These are phyloP conservation scores for Drosophila elegans DNA, from an alignment of 1,140 invertebrate species.

Conservation along the genomic window DNA sequence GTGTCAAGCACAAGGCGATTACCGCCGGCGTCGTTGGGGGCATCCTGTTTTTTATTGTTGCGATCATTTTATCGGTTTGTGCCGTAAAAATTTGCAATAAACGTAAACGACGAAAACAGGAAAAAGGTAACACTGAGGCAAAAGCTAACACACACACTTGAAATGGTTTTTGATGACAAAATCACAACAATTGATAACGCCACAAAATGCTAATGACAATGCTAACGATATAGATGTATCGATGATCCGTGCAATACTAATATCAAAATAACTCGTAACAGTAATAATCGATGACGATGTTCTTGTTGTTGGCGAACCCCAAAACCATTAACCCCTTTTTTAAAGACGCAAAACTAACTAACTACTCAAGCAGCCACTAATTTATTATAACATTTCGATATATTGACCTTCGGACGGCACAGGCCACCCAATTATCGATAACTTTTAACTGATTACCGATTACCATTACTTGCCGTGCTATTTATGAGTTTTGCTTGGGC, in stretches of 20 bases:
- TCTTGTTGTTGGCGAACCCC: constrained; percentile 55
- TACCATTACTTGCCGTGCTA: constrained; percentile 22
- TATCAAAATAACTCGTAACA: constrained; percentile 8
- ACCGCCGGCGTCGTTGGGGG: constrained; percentile 97
- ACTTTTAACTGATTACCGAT: constrained; percentile 12
- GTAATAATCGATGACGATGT: constrained; percentile 40
- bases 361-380: constrained; percentile 4
- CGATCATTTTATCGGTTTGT: constrained; percentile 97
- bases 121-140: constrained; percentile 92
- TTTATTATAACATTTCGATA: background rate
- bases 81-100: constrained; percentile 99
- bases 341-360: constrained; percentile 1
- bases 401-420: constrained; percentile 7
- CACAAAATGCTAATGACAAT: constrained; percentile 21
- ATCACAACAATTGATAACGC: constrained; percentile 41
- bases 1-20: constrained; percentile 96
- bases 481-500: constrained; percentile 52
- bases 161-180: constrained; percentile 79
- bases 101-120: constrained; percentile 97
- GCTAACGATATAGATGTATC: constrained; percentile 22
- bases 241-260: constrained; percentile 25
- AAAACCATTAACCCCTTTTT: constrained; percentile 4
- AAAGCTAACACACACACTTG: constrained; percentile 74
- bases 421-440: constrained; percentile 42
- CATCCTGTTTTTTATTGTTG: constrained; percentile 97